phyloP scores from a whole-genome alignment of 2,888 invertebrate species.

The Drosophila pseudotalamancana region DNA sequence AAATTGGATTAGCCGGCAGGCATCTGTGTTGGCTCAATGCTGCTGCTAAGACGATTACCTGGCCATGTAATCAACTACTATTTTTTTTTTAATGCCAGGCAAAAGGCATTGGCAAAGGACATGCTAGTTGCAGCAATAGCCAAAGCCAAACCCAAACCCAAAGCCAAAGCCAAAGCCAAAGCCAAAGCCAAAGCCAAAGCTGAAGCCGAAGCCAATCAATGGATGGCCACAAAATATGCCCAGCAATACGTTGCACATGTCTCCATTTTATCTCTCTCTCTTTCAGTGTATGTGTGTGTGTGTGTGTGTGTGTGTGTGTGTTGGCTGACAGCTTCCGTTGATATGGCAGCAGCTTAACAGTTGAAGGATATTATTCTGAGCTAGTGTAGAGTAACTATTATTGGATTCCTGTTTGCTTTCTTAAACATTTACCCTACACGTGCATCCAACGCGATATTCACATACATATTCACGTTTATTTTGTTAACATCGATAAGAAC shows the following conservation, averaged over 20 bases:
- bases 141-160: no score
- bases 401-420: neutral
- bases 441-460: no score
- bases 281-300: neutral
- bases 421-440: neutral
- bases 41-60: conserved; percentile 26
- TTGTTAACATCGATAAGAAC: neutral
- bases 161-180: no score
- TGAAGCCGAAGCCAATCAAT: conserved; percentile 27
- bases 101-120: neutral
- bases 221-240: neutral
- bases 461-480: neutral
- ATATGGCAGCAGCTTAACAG: conserved; percentile 6
- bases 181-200: neutral
- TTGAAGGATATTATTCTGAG: neutral
- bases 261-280: neutral
- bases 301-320: neutral
- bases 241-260: neutral
- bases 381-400: neutral
- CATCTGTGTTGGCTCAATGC: neutral
- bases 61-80: conserved; percentile 11
- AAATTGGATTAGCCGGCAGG: conserved; percentile 4
- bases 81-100: conserved; percentile 12
- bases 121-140: conserved; percentile 5
- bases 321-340: neutral